Evolutionary conservation across 2,113 vertebrate genomes (phyloP).

Genomic region (Siniperca knerii): DNA sequence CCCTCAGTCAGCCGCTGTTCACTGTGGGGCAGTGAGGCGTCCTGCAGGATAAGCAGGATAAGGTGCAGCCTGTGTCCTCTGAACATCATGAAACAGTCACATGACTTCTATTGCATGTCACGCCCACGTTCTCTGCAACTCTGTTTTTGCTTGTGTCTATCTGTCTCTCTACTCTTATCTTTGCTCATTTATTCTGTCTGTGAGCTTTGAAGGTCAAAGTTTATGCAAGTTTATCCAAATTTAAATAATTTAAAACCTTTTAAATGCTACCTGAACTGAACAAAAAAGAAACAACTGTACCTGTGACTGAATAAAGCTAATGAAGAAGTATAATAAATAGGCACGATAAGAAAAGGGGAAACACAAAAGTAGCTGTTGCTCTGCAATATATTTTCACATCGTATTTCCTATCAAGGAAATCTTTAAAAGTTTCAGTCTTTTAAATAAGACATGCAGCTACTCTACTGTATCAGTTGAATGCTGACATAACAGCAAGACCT

Average conservation of each 20-base stretch:
- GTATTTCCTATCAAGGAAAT: neutral
- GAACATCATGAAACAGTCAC: conserved; percentile 24
- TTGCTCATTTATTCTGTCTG: neutral
- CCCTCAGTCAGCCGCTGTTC: neutral
- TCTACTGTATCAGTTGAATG: neutral
- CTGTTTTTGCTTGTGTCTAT: neutral
- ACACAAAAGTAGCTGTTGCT: neutral
- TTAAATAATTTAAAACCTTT: neutral
- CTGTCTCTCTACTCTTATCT: neutral
- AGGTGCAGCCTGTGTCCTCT: conserved; percentile 38
- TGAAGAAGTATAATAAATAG: neutral
- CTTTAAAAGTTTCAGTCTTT: neutral
- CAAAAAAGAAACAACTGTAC: too few relatives aligned
- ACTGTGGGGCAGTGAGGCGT: neutral
- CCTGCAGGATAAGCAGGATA: conserved; percentile 24
- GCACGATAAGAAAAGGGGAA: neutral
- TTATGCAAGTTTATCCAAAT: neutral
- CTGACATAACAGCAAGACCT: neutral
- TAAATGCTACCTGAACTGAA: neutral
- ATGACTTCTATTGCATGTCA: conserved; percentile 22
- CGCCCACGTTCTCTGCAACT: neutral
- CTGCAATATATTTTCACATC: neutral
- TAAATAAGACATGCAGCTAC: neutral
- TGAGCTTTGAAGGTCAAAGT: neutral
- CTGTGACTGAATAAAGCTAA: neutral